A percentile compares a stretch with the other conserved stretches of the same genome.
Evolutionary conservation across 2,797 vertebrate genomes (phyloP).

Genomic region (Luscinia megarhynchos): DNA sequence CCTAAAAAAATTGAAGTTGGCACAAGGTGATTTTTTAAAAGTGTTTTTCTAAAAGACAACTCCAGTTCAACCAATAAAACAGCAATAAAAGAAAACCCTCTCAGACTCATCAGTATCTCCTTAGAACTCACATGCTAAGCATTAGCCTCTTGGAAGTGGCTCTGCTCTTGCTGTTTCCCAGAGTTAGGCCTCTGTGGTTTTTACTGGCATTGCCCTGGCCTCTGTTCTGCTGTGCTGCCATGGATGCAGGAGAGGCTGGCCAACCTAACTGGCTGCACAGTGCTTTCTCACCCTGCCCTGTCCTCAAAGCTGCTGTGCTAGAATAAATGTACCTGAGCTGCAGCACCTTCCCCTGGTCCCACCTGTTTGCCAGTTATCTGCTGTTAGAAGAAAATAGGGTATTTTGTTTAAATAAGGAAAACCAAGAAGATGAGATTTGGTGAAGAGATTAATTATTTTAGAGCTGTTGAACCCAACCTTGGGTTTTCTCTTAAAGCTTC

Average conservation of each 20-base stretch:
- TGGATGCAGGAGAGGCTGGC: not conserved
- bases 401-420: not conserved
- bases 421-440: not conserved
- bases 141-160: not conserved
- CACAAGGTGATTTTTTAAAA: not conserved
- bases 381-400: not conserved
- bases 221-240: not conserved
- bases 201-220: not conserved
- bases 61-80: not conserved
- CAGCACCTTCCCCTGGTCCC: not conserved
- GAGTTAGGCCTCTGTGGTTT: not conserved
- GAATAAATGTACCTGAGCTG: not conserved
- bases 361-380: not conserved
- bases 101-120: not conserved
- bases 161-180: not conserved
- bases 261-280: accelerated
- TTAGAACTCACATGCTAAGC: not conserved
- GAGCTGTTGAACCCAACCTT: not conserved
- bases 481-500: not conserved
- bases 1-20: not conserved
- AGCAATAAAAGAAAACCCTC: accelerated
- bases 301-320: not conserved
- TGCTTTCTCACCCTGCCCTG: not conserved
- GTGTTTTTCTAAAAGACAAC: not conserved
- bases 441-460: not conserved